Conservation (phyloP, 2,113 vertebrate species). For the Chlamydotis undulata region DNA sequence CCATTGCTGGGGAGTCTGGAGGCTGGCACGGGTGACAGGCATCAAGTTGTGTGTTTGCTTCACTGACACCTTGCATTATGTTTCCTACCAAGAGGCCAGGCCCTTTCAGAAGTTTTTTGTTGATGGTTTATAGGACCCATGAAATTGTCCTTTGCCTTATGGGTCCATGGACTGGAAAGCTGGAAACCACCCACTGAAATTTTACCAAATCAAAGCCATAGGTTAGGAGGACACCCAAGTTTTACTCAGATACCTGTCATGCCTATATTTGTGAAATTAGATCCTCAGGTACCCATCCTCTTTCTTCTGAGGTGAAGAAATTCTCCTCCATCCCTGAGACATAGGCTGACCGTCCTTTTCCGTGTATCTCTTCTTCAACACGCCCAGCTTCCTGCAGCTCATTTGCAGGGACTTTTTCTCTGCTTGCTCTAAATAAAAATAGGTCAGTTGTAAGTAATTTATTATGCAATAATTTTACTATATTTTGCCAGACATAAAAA, state of each 20-base stretch:
- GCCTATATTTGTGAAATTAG: not conserved
- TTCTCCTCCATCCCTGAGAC: not conserved
- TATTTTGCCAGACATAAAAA: constrained; percentile 31
- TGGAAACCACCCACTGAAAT: not conserved
- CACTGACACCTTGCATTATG: not conserved
- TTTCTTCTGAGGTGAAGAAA: not conserved
- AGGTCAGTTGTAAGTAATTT: constrained; percentile 54
- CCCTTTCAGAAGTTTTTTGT: accelerated
- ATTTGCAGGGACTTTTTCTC: constrained; percentile 7
- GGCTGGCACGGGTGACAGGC: not conserved
- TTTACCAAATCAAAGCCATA: not conserved
- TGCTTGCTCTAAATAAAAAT: constrained; percentile 42
- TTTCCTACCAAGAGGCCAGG: not conserved
- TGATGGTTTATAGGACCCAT: not conserved
- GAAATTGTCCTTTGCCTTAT: not conserved
- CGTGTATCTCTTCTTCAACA: not conserved
- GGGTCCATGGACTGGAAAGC: not conserved
- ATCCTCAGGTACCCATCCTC: not conserved
- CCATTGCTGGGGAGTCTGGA: not conserved
- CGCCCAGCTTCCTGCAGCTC: not conserved
- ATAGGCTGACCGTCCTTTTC: not conserved
- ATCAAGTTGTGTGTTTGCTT: not conserved
- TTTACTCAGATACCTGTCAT: not conserved
- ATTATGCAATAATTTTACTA: constrained; percentile 13
- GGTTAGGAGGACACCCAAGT: not conserved